These are phyloP conservation scores for Eupsittula cactorum DNA, from an alignment of 2,113 vertebrate genomes.

Conservation along the genomic window DNA sequence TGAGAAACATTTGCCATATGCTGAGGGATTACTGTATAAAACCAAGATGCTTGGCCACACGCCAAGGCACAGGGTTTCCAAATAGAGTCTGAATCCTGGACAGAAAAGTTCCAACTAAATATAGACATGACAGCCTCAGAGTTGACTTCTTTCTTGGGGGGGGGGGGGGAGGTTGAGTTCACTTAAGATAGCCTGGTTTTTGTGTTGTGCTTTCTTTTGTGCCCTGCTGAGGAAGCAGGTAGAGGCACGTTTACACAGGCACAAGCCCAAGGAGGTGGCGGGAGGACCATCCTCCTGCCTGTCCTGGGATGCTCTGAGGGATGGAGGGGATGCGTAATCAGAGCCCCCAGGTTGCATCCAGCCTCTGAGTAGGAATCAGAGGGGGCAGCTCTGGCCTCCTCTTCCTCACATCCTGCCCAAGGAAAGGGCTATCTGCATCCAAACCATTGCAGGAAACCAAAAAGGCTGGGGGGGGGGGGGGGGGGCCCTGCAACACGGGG, in stretches of 20 bases:
- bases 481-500: no score
- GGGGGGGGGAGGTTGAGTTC: not conserved
- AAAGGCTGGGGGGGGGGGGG: not conserved
- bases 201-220: not conserved
- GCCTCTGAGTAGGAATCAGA: not conserved
- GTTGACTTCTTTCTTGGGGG: not conserved
- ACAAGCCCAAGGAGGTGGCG: not conserved
- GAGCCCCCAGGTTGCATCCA: not conserved
- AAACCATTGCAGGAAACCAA: not conserved
- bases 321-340: accelerated
- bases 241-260: not conserved
- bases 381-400: not conserved
- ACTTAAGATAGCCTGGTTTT: slow-evolving; percentile 59
- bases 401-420: not conserved
- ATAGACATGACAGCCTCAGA: slow-evolving; percentile 72
- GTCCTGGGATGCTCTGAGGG: not conserved
- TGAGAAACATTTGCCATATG: slow-evolving; percentile 67
- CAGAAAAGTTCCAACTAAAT: slow-evolving; percentile 78
- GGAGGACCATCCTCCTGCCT: not conserved
- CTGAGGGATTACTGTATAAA: slow-evolving; percentile 74
- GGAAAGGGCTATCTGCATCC: not conserved
- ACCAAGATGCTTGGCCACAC: slow-evolving; percentile 67
- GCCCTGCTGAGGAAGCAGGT: slow-evolving; percentile 13
- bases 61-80: slow-evolving; percentile 76
- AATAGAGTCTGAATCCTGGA: slow-evolving; percentile 77